A percentile compares a stretch with the other conserved stretches of the same genome.
These are phyloP conservation scores for Seira ritae DNA, from an alignment of 2,888 invertebrate genomes.

Conservation along the genomic window DNA sequence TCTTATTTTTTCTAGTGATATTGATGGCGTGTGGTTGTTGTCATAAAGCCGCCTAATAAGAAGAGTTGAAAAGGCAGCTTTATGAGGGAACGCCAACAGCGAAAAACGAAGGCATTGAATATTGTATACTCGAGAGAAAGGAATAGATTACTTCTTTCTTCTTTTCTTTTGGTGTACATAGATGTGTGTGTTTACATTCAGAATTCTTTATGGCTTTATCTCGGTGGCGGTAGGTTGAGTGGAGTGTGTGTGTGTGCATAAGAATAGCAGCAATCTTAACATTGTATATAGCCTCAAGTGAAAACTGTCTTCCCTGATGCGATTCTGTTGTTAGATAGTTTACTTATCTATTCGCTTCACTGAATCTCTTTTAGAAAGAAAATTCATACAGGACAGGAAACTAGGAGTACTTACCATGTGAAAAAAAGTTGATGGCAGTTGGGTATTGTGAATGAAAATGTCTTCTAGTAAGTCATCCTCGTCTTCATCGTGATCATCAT, in stretches of 20 bases:
- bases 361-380: slow-evolving; percentile 46
- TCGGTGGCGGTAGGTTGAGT: neutral
- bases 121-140: neutral
- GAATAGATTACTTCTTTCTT: slow-evolving; percentile 1
- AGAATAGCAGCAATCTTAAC: slow-evolving; percentile 1
- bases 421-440: neutral
- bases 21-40: neutral
- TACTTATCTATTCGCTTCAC: slow-evolving; percentile 60
- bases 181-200: neutral
- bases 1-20: neutral
- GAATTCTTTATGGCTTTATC: neutral
- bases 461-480: slow-evolving; percentile 30
- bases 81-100: slow-evolving; percentile 25
- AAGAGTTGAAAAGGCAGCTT: slow-evolving; percentile 29
- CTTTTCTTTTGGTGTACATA: neutral
- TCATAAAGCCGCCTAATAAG: neutral
- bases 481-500: slow-evolving; percentile 9
- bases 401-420: neutral
- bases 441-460: slow-evolving; percentile 36
- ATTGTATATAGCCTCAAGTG: slow-evolving; percentile 44
- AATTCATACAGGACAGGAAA: slow-evolving; percentile 35
- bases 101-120: slow-evolving; percentile 26
- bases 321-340: slow-evolving; percentile 61
- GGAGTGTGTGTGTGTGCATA: neutral
- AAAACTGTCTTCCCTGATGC: slow-evolving; percentile 60